Percentiles rank a stretch among this genome's conserved stretches.
Conservation (phyloP, 1,140 invertebrate species). For the Cryptotermes secundus region DNA sequence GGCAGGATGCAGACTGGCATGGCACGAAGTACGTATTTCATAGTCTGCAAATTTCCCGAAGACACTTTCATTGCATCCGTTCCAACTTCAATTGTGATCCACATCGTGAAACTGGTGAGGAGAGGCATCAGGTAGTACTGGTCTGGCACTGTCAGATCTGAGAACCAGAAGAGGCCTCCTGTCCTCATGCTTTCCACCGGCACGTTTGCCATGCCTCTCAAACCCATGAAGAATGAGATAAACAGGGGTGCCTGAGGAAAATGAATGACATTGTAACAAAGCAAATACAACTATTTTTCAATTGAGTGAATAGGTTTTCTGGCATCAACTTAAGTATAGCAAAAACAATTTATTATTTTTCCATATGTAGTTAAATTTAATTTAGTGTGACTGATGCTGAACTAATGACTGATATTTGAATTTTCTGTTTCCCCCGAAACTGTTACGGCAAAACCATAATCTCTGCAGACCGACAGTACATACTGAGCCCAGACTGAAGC, state of each 20-base stretch:
- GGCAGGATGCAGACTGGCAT: slow-evolving; percentile 82
- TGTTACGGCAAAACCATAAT: no score
- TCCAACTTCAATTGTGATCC: slow-evolving; percentile 79
- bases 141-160: slow-evolving; percentile 86
- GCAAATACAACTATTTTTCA: no score
- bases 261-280: not conserved
- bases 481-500: no score
- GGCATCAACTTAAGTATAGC: no score
- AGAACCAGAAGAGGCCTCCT: slow-evolving; percentile 93
- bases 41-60: slow-evolving; percentile 61
- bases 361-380: no score
- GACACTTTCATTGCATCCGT: slow-evolving; percentile 69
- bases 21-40: slow-evolving; percentile 72
- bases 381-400: no score
- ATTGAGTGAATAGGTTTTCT: no score
- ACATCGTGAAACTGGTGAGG: slow-evolving; percentile 78
- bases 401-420: no score
- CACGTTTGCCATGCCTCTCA: slow-evolving; percentile 79
- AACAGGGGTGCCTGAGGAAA: slow-evolving; percentile 76
- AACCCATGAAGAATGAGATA: slow-evolving; percentile 83
- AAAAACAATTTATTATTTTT: no score
- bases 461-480: no score
- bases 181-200: slow-evolving; percentile 84
- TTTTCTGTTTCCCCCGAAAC: no score
- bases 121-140: slow-evolving; percentile 87